These are phyloP conservation scores for Mesitornis unicolor DNA, from an alignment of 2,113 vertebrate species.

Conservation along the genomic window DNA sequence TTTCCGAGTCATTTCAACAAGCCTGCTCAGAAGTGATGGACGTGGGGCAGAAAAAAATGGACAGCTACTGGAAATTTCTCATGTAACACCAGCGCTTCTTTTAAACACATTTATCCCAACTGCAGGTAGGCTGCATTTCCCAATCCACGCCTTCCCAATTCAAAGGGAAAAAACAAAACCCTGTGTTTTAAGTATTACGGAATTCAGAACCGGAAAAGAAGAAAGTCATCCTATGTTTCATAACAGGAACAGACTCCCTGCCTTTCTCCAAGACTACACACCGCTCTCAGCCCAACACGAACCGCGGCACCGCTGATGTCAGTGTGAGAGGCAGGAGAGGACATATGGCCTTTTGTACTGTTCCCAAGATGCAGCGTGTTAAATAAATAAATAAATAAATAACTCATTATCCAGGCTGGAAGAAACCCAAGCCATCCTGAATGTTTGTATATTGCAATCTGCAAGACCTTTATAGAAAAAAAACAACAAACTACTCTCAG, in stretches of 20 bases:
- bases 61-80: background rate
- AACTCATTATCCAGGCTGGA: background rate
- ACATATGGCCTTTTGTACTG: conserved; percentile 35
- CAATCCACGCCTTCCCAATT: background rate
- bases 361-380: background rate
- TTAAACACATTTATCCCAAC: background rate
- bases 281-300: background rate
- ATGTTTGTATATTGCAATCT: background rate
- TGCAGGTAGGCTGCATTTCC: background rate
- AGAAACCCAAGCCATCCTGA: background rate
- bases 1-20: background rate
- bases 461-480: conserved; percentile 1
- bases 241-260: background rate
- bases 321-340: background rate
- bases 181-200: background rate
- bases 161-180: background rate
- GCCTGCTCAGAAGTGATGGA: background rate
- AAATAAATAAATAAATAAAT: background rate
- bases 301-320: background rate
- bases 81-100: background rate
- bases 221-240: background rate
- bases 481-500: background rate
- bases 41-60: rapidly evolving
- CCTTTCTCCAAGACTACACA: background rate
- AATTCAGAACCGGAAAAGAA: background rate